These are phyloP conservation scores for Drosophila maculinotata DNA, from an alignment of 2,888 invertebrate genomes.

Conservation along the genomic window DNA sequence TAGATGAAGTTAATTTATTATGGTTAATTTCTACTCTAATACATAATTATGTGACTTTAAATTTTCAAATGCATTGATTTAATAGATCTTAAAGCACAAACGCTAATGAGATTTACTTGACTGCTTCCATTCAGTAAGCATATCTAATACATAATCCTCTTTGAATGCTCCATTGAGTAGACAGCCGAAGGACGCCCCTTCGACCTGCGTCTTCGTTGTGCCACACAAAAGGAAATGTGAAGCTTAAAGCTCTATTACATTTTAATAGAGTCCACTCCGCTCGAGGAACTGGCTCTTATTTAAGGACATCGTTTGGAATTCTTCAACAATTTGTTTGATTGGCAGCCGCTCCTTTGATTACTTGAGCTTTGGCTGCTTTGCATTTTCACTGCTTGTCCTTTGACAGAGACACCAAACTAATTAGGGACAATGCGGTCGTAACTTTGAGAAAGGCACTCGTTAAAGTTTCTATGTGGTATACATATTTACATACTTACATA, in stretches of 20 bases:
- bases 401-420: conserved; percentile 18
- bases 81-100: neutral
- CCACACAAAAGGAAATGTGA: conserved; percentile 24
- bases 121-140: conserved; percentile 9
- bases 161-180: conserved; percentile 32
- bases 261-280: conserved; percentile 13
- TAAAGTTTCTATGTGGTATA: neutral
- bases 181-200: conserved; percentile 4
- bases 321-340: conserved; percentile 20
- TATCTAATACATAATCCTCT: conserved; percentile 35
- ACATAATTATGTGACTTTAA: neutral
- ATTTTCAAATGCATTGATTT: neutral
- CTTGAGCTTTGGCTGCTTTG: conserved; percentile 8
- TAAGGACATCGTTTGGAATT: conserved; percentile 3
- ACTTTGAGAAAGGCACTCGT: too few species aligned
- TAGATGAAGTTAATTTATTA: too few species aligned
- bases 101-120: conserved; percentile 6
- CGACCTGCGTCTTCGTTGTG: neutral
- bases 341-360: conserved; percentile 1
- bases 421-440: conserved; percentile 21
- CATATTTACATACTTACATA: neutral
- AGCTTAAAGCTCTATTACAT: conserved; percentile 10
- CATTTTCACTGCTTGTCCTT: conserved; percentile 12
- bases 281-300: neutral
- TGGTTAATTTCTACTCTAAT: too few species aligned